Percentiles rank a stretch among this genome's conserved stretches.
These are phyloP conservation scores for Euthynnus affinis DNA, from an alignment of 2,797 vertebrate genomes.

Conservation along the genomic window DNA sequence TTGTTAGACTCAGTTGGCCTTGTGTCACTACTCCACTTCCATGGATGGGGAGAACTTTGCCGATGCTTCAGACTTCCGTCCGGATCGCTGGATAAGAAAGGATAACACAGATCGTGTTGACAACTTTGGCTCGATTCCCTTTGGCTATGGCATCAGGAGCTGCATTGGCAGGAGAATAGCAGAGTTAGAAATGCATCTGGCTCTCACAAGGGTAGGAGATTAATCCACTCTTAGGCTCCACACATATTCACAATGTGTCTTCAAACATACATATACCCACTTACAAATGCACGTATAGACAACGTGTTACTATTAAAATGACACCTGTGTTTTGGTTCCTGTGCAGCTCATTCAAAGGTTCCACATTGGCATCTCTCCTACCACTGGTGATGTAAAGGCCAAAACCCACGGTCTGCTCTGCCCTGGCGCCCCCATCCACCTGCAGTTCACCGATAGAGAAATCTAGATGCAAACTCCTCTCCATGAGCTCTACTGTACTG, in stretches of 20 bases:
- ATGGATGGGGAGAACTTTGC: conserved; percentile 89
- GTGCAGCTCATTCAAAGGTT: conserved; percentile 92
- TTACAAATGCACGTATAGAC: background rate
- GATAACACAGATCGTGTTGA: conserved; percentile 89
- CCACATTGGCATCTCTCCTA: conserved; percentile 85
- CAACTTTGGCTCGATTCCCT: conserved; percentile 95
- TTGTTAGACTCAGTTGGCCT: conserved; percentile 92
- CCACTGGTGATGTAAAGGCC: conserved; percentile 83
- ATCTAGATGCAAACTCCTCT: conserved; percentile 35
- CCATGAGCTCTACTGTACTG: conserved; percentile 14
- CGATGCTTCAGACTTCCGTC: conserved; percentile 86
- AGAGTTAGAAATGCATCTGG: conserved; percentile 93
- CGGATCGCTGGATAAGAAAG: conserved; percentile 92
- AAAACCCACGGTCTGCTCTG: conserved; percentile 93
- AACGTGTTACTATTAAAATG: background rate
- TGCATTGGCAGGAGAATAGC: conserved; percentile 92
- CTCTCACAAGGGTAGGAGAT: conserved; percentile 88
- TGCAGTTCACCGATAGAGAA: conserved; percentile 87
- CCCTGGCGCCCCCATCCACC: conserved; percentile 86
- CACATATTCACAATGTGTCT: conserved; percentile 7
- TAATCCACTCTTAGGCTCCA: background rate
- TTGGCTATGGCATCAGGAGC: conserved; percentile 93
- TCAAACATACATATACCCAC: background rate
- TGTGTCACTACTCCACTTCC: conserved; percentile 94
- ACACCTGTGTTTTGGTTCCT: conserved; percentile 32